A percentile compares a stretch with the other conserved stretches of the same genome.
phyloP scores from a whole-genome alignment of 2,888 invertebrate species.

The Muschampia plurimacula region DNA sequence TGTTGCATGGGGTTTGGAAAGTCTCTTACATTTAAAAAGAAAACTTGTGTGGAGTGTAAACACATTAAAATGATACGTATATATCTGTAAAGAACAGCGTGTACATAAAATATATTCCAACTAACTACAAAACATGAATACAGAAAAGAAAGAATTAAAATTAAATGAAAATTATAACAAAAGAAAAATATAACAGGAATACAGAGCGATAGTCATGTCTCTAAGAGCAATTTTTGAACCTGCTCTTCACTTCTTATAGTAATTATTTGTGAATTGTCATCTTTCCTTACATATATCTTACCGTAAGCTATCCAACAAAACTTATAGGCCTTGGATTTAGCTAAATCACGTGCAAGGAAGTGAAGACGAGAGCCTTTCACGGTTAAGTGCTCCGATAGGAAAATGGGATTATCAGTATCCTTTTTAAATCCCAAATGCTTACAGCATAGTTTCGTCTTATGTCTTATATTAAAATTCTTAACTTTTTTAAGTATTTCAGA shows the following conservation, averaged over 20 bases:
- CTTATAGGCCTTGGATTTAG: constrained; percentile 6
- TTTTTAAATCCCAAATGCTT: constrained; percentile 35
- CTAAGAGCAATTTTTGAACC: constrained; percentile 27
- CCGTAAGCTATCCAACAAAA: constrained; percentile 12
- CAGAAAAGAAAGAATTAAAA: too few species aligned
- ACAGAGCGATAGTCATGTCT: constrained; percentile 4
- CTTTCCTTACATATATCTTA: constrained; percentile 29
- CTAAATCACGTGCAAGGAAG: constrained; percentile 1
- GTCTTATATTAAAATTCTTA: constrained; percentile 30
- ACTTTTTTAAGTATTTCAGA: constrained; percentile 27
- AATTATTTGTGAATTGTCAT: constrained; percentile 36
- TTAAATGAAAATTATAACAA: too few species aligned
- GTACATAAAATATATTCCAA: too few species aligned
- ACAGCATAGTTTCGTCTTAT: constrained; percentile 33
- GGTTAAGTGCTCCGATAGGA: constrained; percentile 30
- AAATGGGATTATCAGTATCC: constrained; percentile 29
- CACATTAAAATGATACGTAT: too few species aligned
- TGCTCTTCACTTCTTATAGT: constrained; percentile 34
- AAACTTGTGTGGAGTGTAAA: too few species aligned
- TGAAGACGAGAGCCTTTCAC: too few species aligned
- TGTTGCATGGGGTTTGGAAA: too few species aligned
- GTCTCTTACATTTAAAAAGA: too few species aligned
- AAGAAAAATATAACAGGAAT: too few species aligned
- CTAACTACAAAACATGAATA: too few species aligned
- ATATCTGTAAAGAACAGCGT: too few species aligned